phyloP scores from a whole-genome alignment of 2,113 vertebrate genomes.

The Tachycineta bicolor region DNA sequence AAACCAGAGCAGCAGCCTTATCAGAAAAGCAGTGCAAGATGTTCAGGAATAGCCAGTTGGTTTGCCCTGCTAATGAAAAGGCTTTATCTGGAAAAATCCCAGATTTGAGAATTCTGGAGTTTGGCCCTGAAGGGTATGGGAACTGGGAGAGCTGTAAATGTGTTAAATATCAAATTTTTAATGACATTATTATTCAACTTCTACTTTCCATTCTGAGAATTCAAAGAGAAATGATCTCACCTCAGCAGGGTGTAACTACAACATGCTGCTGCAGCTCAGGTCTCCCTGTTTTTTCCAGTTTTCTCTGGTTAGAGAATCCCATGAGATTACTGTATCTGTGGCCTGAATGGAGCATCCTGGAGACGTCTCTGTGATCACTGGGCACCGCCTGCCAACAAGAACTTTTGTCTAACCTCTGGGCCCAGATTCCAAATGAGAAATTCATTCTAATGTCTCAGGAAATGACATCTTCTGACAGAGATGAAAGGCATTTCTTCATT shows the following conservation, averaged over 20 bases:
- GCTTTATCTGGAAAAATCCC: background rate
- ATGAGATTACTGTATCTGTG: background rate
- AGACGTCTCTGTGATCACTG: background rate
- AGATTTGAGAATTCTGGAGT: background rate
- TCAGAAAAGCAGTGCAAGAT: background rate
- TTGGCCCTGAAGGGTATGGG: background rate
- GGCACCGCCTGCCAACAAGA: background rate
- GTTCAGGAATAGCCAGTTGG: background rate
- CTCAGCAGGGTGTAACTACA: background rate
- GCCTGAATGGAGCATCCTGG: background rate
- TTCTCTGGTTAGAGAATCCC: background rate
- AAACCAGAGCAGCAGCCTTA: background rate
- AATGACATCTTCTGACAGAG: background rate
- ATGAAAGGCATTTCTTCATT: background rate
- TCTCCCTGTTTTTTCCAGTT: background rate
- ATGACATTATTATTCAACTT: background rate
- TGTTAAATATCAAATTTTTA: background rate
- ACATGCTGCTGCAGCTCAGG: conserved; percentile 42
- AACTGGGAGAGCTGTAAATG: background rate
- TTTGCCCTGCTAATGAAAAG: background rate
- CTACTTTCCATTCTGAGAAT: conserved; percentile 4
- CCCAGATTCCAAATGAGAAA: background rate
- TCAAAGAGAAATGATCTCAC: conserved; percentile 41
- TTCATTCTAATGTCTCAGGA: background rate
- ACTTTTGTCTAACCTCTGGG: conserved; percentile 1